These are phyloP conservation scores for Gymnocheta viridis DNA, from an alignment of 2,888 invertebrate species.

Conservation along the genomic window DNA sequence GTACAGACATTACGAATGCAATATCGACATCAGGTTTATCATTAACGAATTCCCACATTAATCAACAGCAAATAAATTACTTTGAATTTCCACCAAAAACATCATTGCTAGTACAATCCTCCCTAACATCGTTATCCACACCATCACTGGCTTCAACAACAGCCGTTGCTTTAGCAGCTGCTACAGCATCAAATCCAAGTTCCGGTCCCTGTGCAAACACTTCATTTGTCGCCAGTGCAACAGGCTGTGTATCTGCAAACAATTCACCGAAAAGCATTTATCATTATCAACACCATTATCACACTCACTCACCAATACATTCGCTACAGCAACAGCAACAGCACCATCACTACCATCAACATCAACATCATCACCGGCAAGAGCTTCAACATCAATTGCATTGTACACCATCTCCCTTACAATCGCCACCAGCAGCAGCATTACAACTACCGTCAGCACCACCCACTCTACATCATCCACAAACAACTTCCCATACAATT, in stretches of 20 bases:
- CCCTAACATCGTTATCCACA: slow-evolving; percentile 75
- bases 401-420: slow-evolving; percentile 54
- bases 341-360: slow-evolving; percentile 55
- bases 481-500: slow-evolving; percentile 62
- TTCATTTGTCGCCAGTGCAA: slow-evolving; percentile 70
- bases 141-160: slow-evolving; percentile 73
- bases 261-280: slow-evolving; percentile 71
- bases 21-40: slow-evolving; percentile 53
- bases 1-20: slow-evolving; percentile 22
- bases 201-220: slow-evolving; percentile 50
- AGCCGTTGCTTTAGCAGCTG: slow-evolving; percentile 68
- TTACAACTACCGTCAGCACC: slow-evolving; percentile 59
- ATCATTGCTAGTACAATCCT: slow-evolving; percentile 56
- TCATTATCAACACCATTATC: slow-evolving; percentile 68
- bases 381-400: slow-evolving; percentile 47
- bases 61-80: slow-evolving; percentile 77
- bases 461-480: slow-evolving; percentile 51
- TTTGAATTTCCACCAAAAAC: slow-evolving; percentile 77
- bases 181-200: slow-evolving; percentile 41
- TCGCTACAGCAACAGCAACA: slow-evolving; percentile 62
- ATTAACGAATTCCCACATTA: slow-evolving; percentile 74
- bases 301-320: slow-evolving; percentile 60
- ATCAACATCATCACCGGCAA: slow-evolving; percentile 53
- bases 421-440: slow-evolving; percentile 62
- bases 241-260: slow-evolving; percentile 73